A percentile compares a stretch with the other conserved stretches of the same genome.
phyloP scores from a whole-genome alignment of 2,797 vertebrate species.

The Synanceia verrucosa region DNA sequence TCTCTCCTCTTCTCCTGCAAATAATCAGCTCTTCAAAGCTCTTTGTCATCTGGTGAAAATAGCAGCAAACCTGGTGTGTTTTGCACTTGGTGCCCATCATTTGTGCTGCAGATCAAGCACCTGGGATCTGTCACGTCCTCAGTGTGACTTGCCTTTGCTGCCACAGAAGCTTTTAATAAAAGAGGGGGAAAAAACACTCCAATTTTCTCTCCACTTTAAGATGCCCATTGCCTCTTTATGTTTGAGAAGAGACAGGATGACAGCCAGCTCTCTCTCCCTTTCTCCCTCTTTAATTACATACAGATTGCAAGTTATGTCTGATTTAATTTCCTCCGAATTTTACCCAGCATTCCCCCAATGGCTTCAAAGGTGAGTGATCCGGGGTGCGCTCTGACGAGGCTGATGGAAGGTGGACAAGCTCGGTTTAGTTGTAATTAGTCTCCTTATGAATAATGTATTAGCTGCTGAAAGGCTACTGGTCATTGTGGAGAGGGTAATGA shows the following conservation, averaged over 20 bases:
- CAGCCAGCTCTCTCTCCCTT: slow-evolving; percentile 43
- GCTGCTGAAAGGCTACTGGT: slow-evolving; percentile 46
- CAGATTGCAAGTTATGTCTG: slow-evolving; percentile 68
- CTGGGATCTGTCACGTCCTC: slow-evolving; percentile 70
- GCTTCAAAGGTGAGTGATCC: slow-evolving; percentile 59
- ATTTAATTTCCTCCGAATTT: slow-evolving; percentile 66
- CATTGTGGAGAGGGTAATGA: slow-evolving; percentile 50
- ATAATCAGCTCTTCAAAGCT: slow-evolving; percentile 67
- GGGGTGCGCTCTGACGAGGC: slow-evolving; percentile 36
- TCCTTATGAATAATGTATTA: slow-evolving; percentile 66
- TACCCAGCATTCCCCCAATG: slow-evolving; percentile 48
- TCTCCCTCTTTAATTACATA: slow-evolving; percentile 63
- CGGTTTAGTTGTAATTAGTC: slow-evolving; percentile 66
- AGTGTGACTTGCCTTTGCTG: slow-evolving; percentile 58
- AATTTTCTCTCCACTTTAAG: slow-evolving; percentile 66
- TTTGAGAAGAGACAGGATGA: slow-evolving; percentile 73
- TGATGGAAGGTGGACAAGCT: slow-evolving; percentile 43
- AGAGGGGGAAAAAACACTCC: slow-evolving; percentile 46
- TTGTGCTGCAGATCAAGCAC: slow-evolving; percentile 67
- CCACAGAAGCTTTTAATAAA: slow-evolving; percentile 74
- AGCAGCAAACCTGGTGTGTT: slow-evolving; percentile 56
- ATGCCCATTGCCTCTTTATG: slow-evolving; percentile 65
- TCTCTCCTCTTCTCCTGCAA: slow-evolving; percentile 30
- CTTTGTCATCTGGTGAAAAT: slow-evolving; percentile 57
- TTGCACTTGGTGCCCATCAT: slow-evolving; percentile 61